A percentile compares a stretch with the other conserved stretches of the same genome.
Conservation (phyloP, 2,888 invertebrate genomes). For the Pristionchus mayeri region DNA sequence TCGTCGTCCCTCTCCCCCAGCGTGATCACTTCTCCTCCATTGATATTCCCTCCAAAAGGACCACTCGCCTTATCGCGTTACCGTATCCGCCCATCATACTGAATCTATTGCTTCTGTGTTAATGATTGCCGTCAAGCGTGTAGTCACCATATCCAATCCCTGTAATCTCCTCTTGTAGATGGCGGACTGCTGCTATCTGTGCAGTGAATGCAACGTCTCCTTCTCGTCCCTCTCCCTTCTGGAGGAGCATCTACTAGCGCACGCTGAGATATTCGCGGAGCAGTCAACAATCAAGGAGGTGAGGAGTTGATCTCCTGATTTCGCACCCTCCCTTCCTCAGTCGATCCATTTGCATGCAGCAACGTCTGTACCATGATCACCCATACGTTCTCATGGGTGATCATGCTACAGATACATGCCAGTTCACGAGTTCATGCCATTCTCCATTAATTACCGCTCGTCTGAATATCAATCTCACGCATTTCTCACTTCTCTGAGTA, state of each 20-base stretch:
- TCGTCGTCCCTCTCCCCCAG: not conserved
- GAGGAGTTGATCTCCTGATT: too few species aligned
- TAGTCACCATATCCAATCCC: not conserved
- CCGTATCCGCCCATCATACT: not conserved
- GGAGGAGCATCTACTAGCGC: not conserved
- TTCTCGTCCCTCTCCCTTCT: constrained; percentile 19
- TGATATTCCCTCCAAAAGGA: not conserved
- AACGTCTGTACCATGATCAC: not conserved
- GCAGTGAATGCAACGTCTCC: constrained; percentile 41
- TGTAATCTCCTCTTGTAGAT: not conserved
- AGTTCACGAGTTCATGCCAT: not conserved
- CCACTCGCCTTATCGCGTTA: not conserved
- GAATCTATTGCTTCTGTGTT: not conserved
- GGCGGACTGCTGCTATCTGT: constrained; percentile 39
- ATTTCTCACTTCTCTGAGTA: not conserved
- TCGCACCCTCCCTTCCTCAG: too few species aligned
- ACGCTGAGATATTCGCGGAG: not conserved
- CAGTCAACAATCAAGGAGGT: constrained; percentile 8
- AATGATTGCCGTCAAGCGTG: too few species aligned
- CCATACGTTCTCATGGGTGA: not conserved
- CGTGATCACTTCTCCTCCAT: constrained; percentile 10
- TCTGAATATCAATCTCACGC: not conserved
- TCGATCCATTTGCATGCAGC: not conserved
- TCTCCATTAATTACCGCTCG: not conserved
- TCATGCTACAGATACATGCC: not conserved